Conservation (phyloP, 1,140 invertebrate species). For the Procambarus virginalis region DNA sequence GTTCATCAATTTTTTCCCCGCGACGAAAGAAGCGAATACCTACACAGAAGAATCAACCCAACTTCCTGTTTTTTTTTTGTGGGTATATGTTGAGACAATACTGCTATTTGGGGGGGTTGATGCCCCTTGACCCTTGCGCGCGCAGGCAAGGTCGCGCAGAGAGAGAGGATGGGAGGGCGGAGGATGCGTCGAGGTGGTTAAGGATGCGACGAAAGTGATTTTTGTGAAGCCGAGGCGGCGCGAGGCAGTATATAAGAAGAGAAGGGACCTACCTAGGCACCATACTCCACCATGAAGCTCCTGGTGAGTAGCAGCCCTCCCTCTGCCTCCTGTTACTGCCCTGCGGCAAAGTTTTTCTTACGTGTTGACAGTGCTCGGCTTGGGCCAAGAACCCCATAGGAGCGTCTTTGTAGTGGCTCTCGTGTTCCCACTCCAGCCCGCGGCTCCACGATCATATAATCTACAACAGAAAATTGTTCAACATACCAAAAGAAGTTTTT, state of each 20-base stretch:
- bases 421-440: too few relatives aligned
- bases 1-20: too few relatives aligned
- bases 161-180: not conserved
- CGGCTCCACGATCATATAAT: too few relatives aligned
- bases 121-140: not conserved
- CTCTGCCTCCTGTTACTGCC: not conserved
- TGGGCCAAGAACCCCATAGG: too few relatives aligned
- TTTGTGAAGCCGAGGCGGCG: not conserved
- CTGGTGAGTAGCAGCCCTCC: slow-evolving; percentile 8
- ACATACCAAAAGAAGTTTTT: too few relatives aligned
- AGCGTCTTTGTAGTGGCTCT: too few relatives aligned
- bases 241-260: slow-evolving; percentile 23
- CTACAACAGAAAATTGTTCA: too few relatives aligned
- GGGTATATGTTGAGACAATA: not conserved
- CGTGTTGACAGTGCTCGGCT: not conserved
- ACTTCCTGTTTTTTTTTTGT: not conserved
- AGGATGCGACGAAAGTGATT: not conserved
- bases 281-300: slow-evolving; percentile 25
- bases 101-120: not conserved
- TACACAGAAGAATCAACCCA: not conserved
- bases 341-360: not conserved
- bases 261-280: not conserved
- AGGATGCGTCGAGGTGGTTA: not conserved
- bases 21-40: too few relatives aligned
- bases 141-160: not conserved